Conservation (phyloP, 2,797 vertebrate species). For the Cyprinella venusta region DNA sequence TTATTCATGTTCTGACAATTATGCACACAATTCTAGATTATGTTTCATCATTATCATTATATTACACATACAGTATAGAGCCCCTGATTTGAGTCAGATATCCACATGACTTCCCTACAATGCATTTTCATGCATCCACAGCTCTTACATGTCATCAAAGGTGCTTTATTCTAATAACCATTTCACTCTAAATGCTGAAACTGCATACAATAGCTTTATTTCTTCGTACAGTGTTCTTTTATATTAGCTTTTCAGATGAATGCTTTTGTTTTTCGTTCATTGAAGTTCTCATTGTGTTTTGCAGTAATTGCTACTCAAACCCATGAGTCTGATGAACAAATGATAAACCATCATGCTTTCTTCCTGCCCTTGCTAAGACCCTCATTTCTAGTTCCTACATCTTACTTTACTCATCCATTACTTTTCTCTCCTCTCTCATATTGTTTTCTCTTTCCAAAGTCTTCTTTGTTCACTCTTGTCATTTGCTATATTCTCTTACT, state of each 20-base stretch:
- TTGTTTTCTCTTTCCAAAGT: slow-evolving; percentile 12
- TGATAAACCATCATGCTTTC: slow-evolving; percentile 41
- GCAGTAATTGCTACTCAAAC: slow-evolving; percentile 44
- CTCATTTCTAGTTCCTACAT: slow-evolving; percentile 38
- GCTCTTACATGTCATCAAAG: slow-evolving; percentile 74
- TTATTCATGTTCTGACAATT: not conserved
- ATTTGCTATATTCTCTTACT: not conserved
- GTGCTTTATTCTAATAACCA: slow-evolving; percentile 59
- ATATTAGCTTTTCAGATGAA: slow-evolving; percentile 4
- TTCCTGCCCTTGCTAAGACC: not conserved
- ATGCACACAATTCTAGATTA: not conserved
- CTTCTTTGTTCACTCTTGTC: not conserved
- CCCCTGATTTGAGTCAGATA: not conserved
- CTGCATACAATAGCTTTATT: not conserved
- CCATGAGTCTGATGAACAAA: slow-evolving; percentile 32
- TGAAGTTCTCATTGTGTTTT: slow-evolving; percentile 37
- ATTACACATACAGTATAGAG: not conserved
- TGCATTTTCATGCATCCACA: slow-evolving; percentile 37
- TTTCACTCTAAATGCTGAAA: not conserved
- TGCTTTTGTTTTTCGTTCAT: slow-evolving; percentile 60
- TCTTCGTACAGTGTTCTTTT: not conserved
- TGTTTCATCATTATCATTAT: not conserved
- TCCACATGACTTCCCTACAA: not conserved
- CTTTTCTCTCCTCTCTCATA: not conserved
- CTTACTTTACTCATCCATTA: not conserved